Evolutionary conservation across 1,140 invertebrate species (phyloP), one percentile per base, ranked within the genome.

Genomic region (Chironomus striatipennis): DNA sequence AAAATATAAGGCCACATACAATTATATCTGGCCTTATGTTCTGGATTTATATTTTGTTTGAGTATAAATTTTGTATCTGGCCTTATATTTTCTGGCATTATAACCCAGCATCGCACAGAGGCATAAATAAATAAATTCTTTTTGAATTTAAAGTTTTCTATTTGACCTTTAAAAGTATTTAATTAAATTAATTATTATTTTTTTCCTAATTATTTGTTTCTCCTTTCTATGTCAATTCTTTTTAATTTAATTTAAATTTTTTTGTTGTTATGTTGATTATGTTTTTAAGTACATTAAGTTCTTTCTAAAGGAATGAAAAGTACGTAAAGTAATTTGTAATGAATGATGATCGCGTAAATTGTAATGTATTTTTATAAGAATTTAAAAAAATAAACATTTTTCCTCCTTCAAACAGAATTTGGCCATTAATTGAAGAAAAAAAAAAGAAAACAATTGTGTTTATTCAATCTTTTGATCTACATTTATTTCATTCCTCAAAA

Each of bases 181-280:
- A 57, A 15, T 57, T n/a, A 12, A 15, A 12, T n/a, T 47, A 47
- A 15, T 4, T 12, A n/a, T 4, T 47, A 12, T 9, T 47, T 9
- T 15, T 43, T 43, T 47, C 43, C 43, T 47, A 8, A 47, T 47
- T 47, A 12, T 57, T n/a, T 57, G 12, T 57, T 34, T 34, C 24
- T n/a, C 47, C 47, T 57, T 57, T 57, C 47, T 57, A 57, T 15
- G 47, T 57, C 47, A 57, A n/a, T 57, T 47, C 43, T 47, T 47
- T 47, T 57, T 57, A n/a, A n/a, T 15, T 57, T 57, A 5, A 57
- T 57, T 57, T 57, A 57, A 57, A 57, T 15, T 57, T 5, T 57
- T 57, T 57, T 57, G 8, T 57, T 57, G 47, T n/a, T 15, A 12
- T 57, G 24, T 57, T 57, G 9, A 5, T 57, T 57, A n/a, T 57